Evolutionary conservation across 2,113 vertebrate genomes (phyloP).

Genomic region (Apus apus): DNA sequence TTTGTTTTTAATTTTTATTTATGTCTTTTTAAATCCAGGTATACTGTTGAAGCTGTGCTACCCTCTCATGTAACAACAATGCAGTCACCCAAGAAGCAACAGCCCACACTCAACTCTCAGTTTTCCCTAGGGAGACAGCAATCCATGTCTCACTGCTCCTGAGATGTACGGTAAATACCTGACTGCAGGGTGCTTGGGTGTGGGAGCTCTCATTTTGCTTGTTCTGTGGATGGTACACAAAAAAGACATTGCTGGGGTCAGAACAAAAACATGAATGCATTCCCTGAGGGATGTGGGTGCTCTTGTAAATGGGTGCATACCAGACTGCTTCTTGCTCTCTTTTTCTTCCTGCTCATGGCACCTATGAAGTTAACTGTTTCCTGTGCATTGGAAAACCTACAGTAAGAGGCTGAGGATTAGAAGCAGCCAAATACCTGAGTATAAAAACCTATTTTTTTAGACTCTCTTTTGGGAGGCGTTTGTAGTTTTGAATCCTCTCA

Average conservation of each 20-base stretch:
- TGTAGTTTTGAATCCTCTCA: not conserved
- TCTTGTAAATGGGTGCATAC: not conserved
- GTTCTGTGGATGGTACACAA: not conserved
- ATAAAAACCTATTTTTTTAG: not conserved
- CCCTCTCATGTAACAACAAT: not conserved
- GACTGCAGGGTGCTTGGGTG: not conserved
- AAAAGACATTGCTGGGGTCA: not conserved
- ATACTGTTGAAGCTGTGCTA: not conserved
- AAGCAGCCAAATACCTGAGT: not conserved
- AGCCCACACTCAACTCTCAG: not conserved
- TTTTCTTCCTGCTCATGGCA: not conserved
- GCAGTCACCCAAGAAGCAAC: not conserved
- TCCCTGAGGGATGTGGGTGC: not conserved
- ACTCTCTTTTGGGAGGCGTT: not conserved
- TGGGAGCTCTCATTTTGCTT: not conserved
- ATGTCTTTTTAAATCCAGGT: not conserved
- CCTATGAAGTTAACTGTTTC: not conserved
- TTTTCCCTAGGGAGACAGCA: not conserved
- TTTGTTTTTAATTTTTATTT: too few relatives aligned
- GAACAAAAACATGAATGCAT: not conserved
- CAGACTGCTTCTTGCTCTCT: not conserved
- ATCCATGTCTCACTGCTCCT: not conserved
- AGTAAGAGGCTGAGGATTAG: not conserved
- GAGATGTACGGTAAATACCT: not conserved
- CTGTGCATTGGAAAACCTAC: not conserved